Percentiles rank a stretch among this genome's conserved stretches.
phyloP scores from a whole-genome alignment of 2,113 vertebrate species.

The Trachemys scripta region DNA sequence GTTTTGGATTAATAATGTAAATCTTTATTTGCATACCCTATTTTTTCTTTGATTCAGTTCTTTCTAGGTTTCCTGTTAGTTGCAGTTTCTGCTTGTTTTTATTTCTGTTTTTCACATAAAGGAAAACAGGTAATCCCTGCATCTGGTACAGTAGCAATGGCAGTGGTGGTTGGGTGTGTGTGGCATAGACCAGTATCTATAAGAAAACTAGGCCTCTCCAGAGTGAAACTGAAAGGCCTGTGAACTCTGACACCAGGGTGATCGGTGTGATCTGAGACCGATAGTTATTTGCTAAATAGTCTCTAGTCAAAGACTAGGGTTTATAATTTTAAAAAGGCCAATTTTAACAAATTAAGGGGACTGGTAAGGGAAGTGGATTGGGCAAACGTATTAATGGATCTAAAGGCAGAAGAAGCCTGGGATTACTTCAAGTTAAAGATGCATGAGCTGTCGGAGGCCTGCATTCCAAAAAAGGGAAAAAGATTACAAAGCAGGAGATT shows the following conservation, averaged over 20 bases:
- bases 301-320: too few relatives aligned
- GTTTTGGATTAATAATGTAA: conserved; percentile 26
- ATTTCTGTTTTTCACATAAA: background rate
- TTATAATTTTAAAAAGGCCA: too few relatives aligned
- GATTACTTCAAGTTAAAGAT: too few relatives aligned
- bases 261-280: background rate
- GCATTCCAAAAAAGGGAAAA: too few relatives aligned
- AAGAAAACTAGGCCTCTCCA: background rate
- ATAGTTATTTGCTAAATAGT: background rate
- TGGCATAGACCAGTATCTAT: background rate
- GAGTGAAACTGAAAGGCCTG: background rate
- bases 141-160: background rate
- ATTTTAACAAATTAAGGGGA: too few relatives aligned
- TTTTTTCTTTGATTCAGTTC: background rate
- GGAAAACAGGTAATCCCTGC: background rate
- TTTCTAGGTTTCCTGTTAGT: background rate
- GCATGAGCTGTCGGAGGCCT: too few relatives aligned
- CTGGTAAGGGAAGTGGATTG: too few relatives aligned
- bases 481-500: too few relatives aligned
- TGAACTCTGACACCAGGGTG: background rate
- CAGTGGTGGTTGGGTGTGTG: background rate
- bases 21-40: background rate
- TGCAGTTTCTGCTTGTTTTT: background rate
- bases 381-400: too few relatives aligned
- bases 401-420: too few relatives aligned